A percentile compares a stretch with the other conserved stretches of the same genome.
Conservation (phyloP, 1,140 invertebrate species). For the Ylistrum balloti region DNA sequence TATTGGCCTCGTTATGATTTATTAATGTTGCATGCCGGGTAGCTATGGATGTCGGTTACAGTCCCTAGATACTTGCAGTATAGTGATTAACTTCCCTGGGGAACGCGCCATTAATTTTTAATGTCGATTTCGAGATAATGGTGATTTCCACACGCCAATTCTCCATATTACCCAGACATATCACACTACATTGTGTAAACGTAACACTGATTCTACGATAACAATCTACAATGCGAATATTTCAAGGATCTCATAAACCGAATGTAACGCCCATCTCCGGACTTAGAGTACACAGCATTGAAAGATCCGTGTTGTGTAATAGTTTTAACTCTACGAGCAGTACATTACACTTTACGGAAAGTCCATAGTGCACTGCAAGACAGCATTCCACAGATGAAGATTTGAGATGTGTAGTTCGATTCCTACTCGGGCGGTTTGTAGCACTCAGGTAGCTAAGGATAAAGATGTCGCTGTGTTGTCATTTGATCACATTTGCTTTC, state of each 20-base stretch:
- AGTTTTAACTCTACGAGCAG: too few relatives aligned
- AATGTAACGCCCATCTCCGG: background rate
- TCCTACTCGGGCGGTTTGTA: too few relatives aligned
- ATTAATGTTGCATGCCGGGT: constrained; percentile 32
- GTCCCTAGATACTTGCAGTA: background rate
- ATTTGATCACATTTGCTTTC: too few relatives aligned
- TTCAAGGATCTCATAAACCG: background rate
- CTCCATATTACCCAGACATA: background rate
- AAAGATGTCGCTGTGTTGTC: too few relatives aligned
- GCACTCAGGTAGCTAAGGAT: too few relatives aligned
- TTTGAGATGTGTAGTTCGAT: too few relatives aligned
- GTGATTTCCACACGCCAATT: constrained; percentile 1
- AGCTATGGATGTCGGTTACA: background rate
- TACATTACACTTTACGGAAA: too few relatives aligned
- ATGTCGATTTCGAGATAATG: background rate
- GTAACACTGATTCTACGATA: background rate
- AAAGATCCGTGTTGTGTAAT: too few relatives aligned
- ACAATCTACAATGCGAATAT: background rate
- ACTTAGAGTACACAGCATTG: too few relatives aligned
- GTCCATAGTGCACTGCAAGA: too few relatives aligned
- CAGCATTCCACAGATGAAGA: too few relatives aligned
- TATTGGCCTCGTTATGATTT: background rate
- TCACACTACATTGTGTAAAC: background rate
- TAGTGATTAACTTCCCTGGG: background rate
- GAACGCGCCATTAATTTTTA: background rate